Percentiles rank a stretch among this genome's conserved stretches.
Conservation (phyloP, 2,888 invertebrate species). For the Tanypteryx hageni region DNA sequence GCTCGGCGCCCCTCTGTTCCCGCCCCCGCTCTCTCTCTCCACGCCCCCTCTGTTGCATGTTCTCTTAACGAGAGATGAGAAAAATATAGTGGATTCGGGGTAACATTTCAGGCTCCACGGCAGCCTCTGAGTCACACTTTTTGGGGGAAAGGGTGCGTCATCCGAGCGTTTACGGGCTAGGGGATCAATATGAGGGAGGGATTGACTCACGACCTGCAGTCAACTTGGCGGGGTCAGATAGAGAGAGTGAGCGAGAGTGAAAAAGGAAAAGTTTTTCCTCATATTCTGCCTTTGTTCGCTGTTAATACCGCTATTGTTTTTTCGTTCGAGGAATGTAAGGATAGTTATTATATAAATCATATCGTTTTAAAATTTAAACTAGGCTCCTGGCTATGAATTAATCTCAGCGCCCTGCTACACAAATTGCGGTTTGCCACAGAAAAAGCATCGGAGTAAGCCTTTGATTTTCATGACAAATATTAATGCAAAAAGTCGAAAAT, state of each 20-base stretch:
- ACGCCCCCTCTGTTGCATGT: conserved; percentile 18
- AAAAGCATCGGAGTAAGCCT: too few relatives aligned
- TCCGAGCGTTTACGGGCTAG: conserved; percentile 35
- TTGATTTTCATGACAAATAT: too few relatives aligned
- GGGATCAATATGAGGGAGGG: conserved; percentile 49
- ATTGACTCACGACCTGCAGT: conserved; percentile 61
- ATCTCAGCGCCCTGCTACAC: too few relatives aligned
- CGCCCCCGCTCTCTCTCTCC: not conserved
- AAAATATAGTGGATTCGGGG: not conserved
- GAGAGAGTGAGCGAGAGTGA: conserved; percentile 1
- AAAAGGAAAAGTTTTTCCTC: too few relatives aligned
- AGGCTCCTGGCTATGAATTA: too few relatives aligned
- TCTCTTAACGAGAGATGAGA: conserved; percentile 43
- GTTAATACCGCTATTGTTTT: too few relatives aligned
- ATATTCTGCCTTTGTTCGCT: too few relatives aligned
- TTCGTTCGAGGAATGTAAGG: too few relatives aligned
- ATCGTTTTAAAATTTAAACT: too few relatives aligned
- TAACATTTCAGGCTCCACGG: conserved; percentile 45
- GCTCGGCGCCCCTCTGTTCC: not conserved
- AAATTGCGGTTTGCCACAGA: too few relatives aligned
- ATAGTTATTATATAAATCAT: too few relatives aligned
- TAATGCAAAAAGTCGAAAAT: too few relatives aligned
- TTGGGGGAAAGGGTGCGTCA: conserved; percentile 63
- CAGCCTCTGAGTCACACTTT: conserved; percentile 62
- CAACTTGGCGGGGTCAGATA: not conserved